Evolutionary conservation across 2,888 invertebrate genomes (phyloP), one percentile per base, ranked within the genome.

Genomic region (Hypomecis punctinalis): DNA sequence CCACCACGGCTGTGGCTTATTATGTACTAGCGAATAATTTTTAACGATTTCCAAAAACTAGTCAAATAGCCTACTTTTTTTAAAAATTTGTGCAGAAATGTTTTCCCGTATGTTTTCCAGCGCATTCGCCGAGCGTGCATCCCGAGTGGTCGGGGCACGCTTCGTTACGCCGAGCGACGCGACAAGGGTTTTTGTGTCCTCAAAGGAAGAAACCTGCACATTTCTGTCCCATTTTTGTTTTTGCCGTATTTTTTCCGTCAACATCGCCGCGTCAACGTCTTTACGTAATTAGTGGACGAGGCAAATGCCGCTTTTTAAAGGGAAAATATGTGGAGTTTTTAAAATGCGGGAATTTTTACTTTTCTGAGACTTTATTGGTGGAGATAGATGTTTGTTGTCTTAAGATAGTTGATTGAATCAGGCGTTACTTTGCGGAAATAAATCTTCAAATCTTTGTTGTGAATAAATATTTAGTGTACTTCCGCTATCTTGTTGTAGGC

Each of bases 161-260:
- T 88, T 88, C 87, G 88, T 89, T 88, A 87, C 82, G 71, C 76
- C 72, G 68, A 70, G 73, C 68, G 73, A 77, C 73, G 75, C 78
- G 77, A 82, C 82, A 81, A 87, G 86, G 78, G 84, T 78, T 85
- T 82, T 84, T 85, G 82, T 83, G 79, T 82, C 74, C 78, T 83
- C 84, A 87, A 89, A 86, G 85, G 83, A 82, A 81, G 80, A 71
- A 85, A 85, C 83, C 84, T 83, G 84, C 82, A 82, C 79, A 85
- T 86, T 85, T 84, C 79, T 80, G 49, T 60, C 55, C 60, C 66
- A 72, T 76, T 77, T 73, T 72, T 73, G 74, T 77, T 71, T 64
- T 61, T 49, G 37, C 65, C 49, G 67, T 66, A 59, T 70, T 69
- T 74, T 71, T 74, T 70, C 68, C 69, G 73, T 76, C 78, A 77